Conservation (phyloP, 35 echinoderm and acorn worm species). For the Diadema setosum region DNA sequence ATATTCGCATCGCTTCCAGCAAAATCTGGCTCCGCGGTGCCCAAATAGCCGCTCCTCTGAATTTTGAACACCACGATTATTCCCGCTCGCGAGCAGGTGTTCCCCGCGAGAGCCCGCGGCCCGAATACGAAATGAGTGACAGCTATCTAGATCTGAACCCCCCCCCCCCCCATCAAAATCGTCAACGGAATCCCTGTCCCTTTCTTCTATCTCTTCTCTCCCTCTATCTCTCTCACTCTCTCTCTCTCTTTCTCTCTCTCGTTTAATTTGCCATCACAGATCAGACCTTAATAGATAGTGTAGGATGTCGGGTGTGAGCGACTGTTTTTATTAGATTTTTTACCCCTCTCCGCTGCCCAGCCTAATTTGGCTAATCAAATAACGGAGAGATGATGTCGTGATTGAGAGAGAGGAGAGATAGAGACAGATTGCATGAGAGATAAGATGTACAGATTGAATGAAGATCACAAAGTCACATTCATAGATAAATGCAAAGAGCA, state of each 20-base stretch:
- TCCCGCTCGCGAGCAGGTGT: constrained; percentile 6
- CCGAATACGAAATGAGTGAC: background rate
- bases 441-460: too few species aligned
- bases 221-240: background rate
- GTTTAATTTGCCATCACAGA: background rate
- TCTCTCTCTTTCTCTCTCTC: background rate
- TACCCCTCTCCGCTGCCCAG: too few species aligned
- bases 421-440: too few species aligned
- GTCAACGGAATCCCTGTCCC: too few species aligned
- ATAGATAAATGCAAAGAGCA: too few species aligned
- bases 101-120: background rate
- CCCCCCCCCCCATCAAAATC: too few species aligned
- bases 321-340: background rate
- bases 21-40: background rate
- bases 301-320: background rate
- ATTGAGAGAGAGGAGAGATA: too few species aligned
- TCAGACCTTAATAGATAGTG: background rate
- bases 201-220: background rate
- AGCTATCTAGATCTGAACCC: too few species aligned
- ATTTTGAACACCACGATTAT: constrained; percentile 7
- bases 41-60: constrained; percentile 1
- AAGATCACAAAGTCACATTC: too few species aligned
- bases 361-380: too few species aligned
- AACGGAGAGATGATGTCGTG: too few species aligned
- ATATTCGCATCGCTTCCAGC: background rate